Percentiles rank a stretch among this genome's conserved stretches.
Conservation (phyloP, 2,113 vertebrate species). For the Nothobranchius furzeri region DNA sequence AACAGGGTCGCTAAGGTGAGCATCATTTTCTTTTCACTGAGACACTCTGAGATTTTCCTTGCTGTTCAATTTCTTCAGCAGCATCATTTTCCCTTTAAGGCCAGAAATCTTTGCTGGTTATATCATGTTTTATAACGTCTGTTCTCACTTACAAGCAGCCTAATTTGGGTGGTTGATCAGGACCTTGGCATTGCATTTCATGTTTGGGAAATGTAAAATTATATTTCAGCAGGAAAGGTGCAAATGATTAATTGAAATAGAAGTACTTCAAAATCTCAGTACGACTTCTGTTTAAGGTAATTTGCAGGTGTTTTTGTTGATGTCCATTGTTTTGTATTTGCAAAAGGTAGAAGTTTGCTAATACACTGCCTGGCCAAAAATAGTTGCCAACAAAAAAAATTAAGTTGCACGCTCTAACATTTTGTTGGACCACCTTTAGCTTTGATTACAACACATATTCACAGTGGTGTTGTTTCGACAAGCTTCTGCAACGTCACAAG, state of each 20-base stretch:
- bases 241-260: background rate
- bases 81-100: background rate
- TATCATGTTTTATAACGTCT: background rate
- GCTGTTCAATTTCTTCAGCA: background rate
- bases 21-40: slow-evolving; percentile 6
- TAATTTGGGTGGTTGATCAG: background rate
- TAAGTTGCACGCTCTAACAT: too few species aligned
- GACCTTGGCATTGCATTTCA: background rate
- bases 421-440: too few species aligned
- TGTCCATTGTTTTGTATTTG: too few species aligned
- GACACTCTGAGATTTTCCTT: background rate
- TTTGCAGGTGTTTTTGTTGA: too few species aligned
- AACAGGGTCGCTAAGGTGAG: slow-evolving; percentile 96
- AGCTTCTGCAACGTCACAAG: too few species aligned
- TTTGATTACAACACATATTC: too few species aligned
- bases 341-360: too few species aligned
- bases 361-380: too few species aligned
- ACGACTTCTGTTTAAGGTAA: background rate
- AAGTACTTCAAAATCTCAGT: background rate
- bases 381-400: too few species aligned
- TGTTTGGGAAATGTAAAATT: background rate
- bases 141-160: background rate
- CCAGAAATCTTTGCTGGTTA: background rate
- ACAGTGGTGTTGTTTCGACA: too few species aligned
- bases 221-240: background rate